Conservation (phyloP, 2,113 vertebrate species). For the Panthera leo region DNA sequence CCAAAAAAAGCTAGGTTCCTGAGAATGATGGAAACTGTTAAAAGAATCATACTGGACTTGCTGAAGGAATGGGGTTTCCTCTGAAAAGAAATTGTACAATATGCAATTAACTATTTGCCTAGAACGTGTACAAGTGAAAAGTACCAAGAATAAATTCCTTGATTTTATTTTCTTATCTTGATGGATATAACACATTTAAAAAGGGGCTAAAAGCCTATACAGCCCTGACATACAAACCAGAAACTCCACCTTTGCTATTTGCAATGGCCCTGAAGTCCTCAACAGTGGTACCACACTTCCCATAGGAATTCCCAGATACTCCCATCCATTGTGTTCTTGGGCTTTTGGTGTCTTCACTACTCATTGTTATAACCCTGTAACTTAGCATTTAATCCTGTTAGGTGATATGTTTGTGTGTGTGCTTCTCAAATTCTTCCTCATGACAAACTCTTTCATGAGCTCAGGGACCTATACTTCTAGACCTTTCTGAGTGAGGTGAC, state of each 20-base stretch:
- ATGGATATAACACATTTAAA: neutral
- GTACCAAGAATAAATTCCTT: neutral
- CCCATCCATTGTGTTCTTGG: neutral
- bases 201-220: neutral
- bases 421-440: neutral
- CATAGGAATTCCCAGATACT: neutral
- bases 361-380: neutral
- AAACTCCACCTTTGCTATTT: neutral
- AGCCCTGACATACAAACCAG: neutral
- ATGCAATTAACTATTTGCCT: neutral
- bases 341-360: neutral
- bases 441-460: neutral
- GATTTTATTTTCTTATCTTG: neutral
- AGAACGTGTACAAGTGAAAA: neutral
- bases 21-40: neutral
- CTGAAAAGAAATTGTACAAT: slow-evolving; percentile 11
- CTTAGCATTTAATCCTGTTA: neutral
- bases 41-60: neutral
- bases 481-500: neutral
- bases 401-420: neutral
- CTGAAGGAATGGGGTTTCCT: neutral
- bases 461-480: neutral
- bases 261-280: neutral
- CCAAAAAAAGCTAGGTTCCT: neutral
- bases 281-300: neutral